These are phyloP conservation scores for Phocoena phocoena DNA, from an alignment of 2,113 vertebrate species.

Conservation along the genomic window DNA sequence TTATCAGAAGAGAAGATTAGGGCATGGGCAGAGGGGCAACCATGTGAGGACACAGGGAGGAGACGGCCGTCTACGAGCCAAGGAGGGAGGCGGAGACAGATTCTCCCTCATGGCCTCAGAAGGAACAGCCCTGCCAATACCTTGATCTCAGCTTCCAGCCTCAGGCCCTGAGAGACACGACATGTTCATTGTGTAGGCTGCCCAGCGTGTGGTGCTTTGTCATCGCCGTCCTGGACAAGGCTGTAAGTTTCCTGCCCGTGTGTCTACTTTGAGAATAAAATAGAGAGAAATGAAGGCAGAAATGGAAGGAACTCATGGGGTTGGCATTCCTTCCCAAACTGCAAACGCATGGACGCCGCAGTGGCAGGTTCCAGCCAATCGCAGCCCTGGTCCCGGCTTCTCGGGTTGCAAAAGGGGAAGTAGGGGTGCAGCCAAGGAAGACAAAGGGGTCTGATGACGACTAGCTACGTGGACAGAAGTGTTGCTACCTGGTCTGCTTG, in stretches of 20 bases:
- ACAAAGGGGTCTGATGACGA: background rate
- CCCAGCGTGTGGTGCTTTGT: background rate
- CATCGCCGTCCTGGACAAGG: fast-evolving
- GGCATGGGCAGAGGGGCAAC: background rate
- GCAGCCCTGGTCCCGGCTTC: fast-evolving
- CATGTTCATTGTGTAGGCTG: background rate
- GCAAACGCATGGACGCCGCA: fast-evolving
- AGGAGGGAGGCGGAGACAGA: background rate
- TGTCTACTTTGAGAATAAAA: background rate
- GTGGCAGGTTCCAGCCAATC: fast-evolving
- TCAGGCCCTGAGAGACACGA: background rate
- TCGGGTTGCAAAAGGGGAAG: fast-evolving
- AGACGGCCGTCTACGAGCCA: fast-evolving
- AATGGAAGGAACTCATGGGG: fast-evolving
- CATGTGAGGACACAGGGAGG: background rate
- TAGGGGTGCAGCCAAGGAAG: fast-evolving
- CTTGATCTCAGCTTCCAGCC: background rate
- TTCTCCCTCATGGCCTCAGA: no score
- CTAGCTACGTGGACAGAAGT: fast-evolving
- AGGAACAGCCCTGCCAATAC: no score
- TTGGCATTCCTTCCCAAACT: fast-evolving
- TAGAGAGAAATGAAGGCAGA: background rate
- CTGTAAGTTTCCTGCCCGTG: fast-evolving
- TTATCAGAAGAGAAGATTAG: background rate
- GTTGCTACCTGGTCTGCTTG: no score